A percentile compares a stretch with the other conserved stretches of the same genome.
Conservation (phyloP, 2,888 invertebrate genomes). For the Campopleginae sp. region DNA sequence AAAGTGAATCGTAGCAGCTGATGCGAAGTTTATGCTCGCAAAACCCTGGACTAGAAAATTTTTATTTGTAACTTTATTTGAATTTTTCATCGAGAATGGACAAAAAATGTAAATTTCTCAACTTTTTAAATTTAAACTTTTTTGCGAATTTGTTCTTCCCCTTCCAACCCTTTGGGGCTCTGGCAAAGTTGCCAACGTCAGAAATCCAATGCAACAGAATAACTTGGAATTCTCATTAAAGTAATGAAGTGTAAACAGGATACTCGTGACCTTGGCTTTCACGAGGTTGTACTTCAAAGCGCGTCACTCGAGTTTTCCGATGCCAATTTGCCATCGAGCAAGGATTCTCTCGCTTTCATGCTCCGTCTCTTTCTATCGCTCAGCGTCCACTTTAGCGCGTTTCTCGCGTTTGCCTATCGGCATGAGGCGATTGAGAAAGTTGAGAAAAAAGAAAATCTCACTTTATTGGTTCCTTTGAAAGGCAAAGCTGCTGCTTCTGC, state of each 20-base stretch:
- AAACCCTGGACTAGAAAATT: slow-evolving; percentile 25
- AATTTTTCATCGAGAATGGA: not conserved
- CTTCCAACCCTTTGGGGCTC: not conserved
- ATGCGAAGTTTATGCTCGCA: not conserved
- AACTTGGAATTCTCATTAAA: not conserved
- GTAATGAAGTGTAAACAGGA: not conserved
- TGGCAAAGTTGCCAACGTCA: not conserved
- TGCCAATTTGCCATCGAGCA: not conserved
- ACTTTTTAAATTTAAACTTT: too few species aligned
- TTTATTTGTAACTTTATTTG: slow-evolving; percentile 9
- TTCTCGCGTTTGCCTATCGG: not conserved
- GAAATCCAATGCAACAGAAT: not conserved
- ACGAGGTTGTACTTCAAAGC: slow-evolving; percentile 1
- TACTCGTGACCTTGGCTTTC: not conserved
- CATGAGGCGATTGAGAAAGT: slow-evolving; percentile 37
- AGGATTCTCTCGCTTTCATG: not conserved
- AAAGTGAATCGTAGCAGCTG: not conserved
- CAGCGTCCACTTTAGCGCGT: not conserved
- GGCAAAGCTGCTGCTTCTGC: slow-evolving; percentile 29
- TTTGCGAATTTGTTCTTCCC: slow-evolving; percentile 20
- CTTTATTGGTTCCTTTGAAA: slow-evolving; percentile 64
- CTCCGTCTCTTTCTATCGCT: not conserved
- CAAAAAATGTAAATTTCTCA: too few species aligned
- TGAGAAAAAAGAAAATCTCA: slow-evolving; percentile 14
- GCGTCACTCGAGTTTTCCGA: not conserved